Conservation (phyloP, 2,797 vertebrate genomes). For the Dallia pectoralis region DNA sequence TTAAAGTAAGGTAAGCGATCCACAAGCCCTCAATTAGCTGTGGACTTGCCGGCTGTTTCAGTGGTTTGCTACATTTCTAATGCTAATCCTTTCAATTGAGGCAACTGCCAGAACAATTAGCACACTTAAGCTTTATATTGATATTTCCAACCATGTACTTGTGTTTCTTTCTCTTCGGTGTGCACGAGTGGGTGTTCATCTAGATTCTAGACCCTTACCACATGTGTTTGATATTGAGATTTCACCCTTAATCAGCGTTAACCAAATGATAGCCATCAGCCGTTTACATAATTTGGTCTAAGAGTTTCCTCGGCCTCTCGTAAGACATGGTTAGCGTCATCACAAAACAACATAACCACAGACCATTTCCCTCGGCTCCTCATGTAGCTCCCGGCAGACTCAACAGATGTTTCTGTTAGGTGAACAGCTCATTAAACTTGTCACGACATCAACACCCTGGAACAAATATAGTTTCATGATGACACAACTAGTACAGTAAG, state of each 20-base stretch:
- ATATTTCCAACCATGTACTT: neutral
- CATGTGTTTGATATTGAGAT: slow-evolving; percentile 31
- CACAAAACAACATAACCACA: neutral
- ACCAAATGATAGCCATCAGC: slow-evolving; percentile 26
- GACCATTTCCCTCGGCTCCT: no score
- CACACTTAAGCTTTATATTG: slow-evolving; percentile 9
- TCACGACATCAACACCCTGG: neutral
- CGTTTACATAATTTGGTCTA: slow-evolving; percentile 9
- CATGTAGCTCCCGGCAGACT: neutral
- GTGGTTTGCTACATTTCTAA: slow-evolving; percentile 42
- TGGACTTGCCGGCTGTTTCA: slow-evolving; percentile 31
- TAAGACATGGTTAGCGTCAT: neutral
- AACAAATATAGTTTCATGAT: neutral
- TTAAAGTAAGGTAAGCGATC: no score
- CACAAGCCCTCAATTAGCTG: slow-evolving; percentile 51
- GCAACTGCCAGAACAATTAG: slow-evolving; percentile 31
- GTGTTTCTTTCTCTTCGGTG: neutral
- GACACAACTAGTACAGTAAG: no score
- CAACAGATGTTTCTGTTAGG: neutral
- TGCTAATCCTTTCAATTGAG: slow-evolving; percentile 33
- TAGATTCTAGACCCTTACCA: no score
- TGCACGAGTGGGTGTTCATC: slow-evolving; percentile 7
- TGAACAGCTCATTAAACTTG: neutral
- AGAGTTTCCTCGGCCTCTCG: slow-evolving; percentile 15
- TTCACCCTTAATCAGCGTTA: slow-evolving; percentile 14